Percentiles rank a stretch among this genome's conserved stretches.
Evolutionary conservation across 2,888 invertebrate genomes (phyloP).

Genomic region (Hypselothyrea guttata): DNA sequence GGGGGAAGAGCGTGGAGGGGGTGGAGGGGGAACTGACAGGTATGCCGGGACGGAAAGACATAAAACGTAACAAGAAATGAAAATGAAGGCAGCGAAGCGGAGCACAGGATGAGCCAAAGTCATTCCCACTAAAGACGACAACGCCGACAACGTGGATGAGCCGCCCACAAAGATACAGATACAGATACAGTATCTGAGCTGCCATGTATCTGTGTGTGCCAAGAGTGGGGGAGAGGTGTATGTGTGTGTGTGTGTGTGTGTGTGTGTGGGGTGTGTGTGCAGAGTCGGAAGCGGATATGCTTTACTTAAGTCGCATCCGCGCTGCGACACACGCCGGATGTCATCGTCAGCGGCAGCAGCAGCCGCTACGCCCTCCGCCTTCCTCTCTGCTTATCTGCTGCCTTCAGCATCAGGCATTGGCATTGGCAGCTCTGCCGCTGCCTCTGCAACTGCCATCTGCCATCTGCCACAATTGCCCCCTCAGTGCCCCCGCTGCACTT

Average conservation of each 20-base stretch:
- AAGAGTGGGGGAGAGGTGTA: too few species aligned
- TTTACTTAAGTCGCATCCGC: slow-evolving; percentile 79
- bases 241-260: slow-evolving; percentile 17
- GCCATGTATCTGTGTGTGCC: not conserved
- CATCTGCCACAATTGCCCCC: not conserved
- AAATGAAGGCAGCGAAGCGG: slow-evolving; percentile 67
- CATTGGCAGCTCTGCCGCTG: not conserved
- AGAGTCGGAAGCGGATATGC: slow-evolving; percentile 77
- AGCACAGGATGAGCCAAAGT: slow-evolving; percentile 63
- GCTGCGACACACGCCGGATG: slow-evolving; percentile 75
- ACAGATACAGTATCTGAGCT: slow-evolving; percentile 36
- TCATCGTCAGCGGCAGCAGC: slow-evolving; percentile 53
- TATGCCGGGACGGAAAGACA: slow-evolving; percentile 69
- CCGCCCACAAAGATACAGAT: slow-evolving; percentile 25
- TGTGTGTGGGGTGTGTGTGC: slow-evolving; percentile 49
- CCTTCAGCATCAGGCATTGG: not conserved
- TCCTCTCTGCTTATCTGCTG: slow-evolving; percentile 25
- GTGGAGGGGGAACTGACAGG: slow-evolving; percentile 25
- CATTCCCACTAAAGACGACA: slow-evolving; percentile 63
- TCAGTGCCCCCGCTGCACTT: slow-evolving; percentile 45
- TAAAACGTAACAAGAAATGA: slow-evolving; percentile 76
- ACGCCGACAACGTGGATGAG: slow-evolving; percentile 22
- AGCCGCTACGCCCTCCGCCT: slow-evolving; percentile 15
- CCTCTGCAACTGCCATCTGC: too few species aligned
- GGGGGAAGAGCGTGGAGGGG: not conserved